Conservation (phyloP, 2,888 invertebrate species). For the Cephus runcator region DNA sequence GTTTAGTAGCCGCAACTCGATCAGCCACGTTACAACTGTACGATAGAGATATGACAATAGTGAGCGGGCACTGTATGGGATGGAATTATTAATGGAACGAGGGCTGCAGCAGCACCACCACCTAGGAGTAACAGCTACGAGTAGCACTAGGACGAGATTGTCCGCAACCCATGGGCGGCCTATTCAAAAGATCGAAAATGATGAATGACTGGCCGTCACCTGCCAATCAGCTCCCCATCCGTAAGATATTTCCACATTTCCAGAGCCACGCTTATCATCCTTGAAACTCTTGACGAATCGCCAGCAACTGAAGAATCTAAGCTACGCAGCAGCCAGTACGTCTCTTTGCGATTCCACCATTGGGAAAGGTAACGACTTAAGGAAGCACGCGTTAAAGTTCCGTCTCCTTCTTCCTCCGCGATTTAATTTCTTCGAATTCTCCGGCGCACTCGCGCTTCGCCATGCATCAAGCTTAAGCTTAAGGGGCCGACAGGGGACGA, state of each 20-base stretch:
- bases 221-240: slow-evolving; percentile 33
- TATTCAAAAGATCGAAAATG: slow-evolving; percentile 41
- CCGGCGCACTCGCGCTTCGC: not conserved
- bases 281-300: no score
- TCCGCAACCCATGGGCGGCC: slow-evolving; percentile 18
- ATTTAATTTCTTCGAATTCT: no score
- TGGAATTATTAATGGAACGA: slow-evolving; percentile 40
- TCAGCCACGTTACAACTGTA: not conserved
- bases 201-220: slow-evolving; percentile 40
- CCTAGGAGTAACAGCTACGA: slow-evolving; percentile 19
- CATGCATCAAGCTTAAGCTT: slow-evolving; percentile 32
- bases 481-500: slow-evolving; percentile 41
- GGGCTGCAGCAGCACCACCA: slow-evolving; percentile 14
- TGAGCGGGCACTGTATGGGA: slow-evolving; percentile 30
- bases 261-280: not conserved
- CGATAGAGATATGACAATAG: slow-evolving; percentile 32
- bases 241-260: slow-evolving; percentile 23
- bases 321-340: no score
- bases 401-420: no score
- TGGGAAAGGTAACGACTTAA: no score
- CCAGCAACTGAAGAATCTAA: no score
- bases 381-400: no score
- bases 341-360: no score
- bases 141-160: slow-evolving; percentile 17
- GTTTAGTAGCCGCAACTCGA: no score